Evolutionary conservation across 2,888 invertebrate genomes (phyloP), one percentile per base, ranked within the genome.

Genomic region (Cacoxenus indagator): DNA sequence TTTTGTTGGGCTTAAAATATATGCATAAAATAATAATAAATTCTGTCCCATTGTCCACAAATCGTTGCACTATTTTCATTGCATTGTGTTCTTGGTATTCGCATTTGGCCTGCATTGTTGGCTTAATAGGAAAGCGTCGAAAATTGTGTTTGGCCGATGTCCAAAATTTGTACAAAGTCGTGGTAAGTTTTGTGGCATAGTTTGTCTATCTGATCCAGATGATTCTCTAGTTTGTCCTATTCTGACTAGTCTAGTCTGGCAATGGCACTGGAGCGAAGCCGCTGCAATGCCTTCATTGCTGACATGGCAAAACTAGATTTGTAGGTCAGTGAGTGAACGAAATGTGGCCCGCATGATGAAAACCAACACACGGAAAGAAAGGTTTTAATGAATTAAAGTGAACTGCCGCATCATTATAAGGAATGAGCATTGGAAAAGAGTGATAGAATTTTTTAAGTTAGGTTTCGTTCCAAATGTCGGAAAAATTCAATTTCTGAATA

Each of bases 81-180:
- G 11, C 45, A 43, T 43, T 43, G 45, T 19, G 11, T 17, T 17
- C 17, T 51, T 22, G n/a, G n/a, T n/a, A n/a, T n/a, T n/a, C 22
- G 51, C 24, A 19, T 22, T 22, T 4, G 17, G 17, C 2, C 8
- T 19, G n/a, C n/a, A n/a, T n/a, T n/a, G n/a, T n/a, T n/a, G n/a
- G n/a, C n/a, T n/a, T n/a, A n/a, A n/a, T n/a, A n/a, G n/a, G n/a
- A n/a, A n/a, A n/a, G n/a, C n/a, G n/a, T n/a, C n/a, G n/a, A n/a
- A n/a, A 51, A 17, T 51, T 51, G 24, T 51, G n/a, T 51, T 51
- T 51, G 51, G 51, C 51, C 51, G 22, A 19, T 51, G 51, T n/a
- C 51, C 51, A 51, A 51, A 51, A 51, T 51, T n/a, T 22, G 19
- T 37, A 37, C 37, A 51, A 51, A 51, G 17, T 22, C 22, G 51